These are phyloP conservation scores for Ferrisia virgata DNA, from an alignment of 2,888 invertebrate species.

Conservation along the genomic window DNA sequence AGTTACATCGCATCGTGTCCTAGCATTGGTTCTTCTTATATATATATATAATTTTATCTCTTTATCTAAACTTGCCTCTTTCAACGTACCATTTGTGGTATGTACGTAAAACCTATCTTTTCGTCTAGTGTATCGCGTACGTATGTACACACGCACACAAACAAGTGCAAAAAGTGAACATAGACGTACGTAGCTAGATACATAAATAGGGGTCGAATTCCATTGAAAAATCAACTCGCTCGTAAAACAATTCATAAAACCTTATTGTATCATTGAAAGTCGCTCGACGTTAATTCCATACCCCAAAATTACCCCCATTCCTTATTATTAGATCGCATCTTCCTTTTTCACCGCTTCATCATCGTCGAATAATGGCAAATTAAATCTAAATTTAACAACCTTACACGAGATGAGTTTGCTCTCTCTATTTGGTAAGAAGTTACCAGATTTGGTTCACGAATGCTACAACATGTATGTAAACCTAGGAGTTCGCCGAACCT, in stretches of 20 bases:
- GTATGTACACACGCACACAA: no score
- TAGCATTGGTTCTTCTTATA: background rate
- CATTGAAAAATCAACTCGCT: conserved; percentile 15
- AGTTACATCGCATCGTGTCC: no score
- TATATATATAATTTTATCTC: background rate
- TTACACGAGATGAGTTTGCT: no score
- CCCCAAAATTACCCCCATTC: background rate
- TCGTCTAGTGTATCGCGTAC: no score
- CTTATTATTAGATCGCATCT: no score
- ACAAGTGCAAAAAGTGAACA: no score
- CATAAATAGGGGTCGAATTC: background rate
- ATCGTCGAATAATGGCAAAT: background rate
- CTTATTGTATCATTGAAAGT: background rate
- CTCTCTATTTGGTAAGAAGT: no score
- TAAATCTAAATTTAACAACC: background rate
- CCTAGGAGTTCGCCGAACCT: no score
- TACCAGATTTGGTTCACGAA: no score
- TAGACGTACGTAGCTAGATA: no score
- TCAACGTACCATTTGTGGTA: background rate
- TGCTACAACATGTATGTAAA: no score
- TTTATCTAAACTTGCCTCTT: background rate
- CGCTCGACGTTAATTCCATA: background rate
- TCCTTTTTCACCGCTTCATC: background rate
- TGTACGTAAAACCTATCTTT: background rate
- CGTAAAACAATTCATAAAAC: conserved; percentile 33